phyloP scores from a whole-genome alignment of 2,888 invertebrate genomes.

The Epinotia nisella region DNA sequence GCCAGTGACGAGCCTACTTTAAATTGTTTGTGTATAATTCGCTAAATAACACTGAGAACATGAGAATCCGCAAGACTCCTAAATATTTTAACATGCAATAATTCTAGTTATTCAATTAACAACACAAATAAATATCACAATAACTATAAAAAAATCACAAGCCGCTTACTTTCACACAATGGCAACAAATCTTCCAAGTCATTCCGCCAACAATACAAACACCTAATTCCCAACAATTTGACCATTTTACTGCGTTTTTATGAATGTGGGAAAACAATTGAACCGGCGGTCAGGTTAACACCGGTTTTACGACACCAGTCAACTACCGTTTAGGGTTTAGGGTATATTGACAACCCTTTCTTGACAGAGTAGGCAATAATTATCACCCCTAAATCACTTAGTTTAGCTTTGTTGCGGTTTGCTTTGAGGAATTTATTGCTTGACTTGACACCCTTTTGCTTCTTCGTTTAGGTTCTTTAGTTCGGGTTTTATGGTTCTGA shows the following conservation, averaged over 20 bases:
- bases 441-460: constrained; percentile 30
- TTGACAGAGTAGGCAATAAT: constrained; percentile 46
- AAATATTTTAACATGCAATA: neutral
- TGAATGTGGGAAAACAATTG: constrained; percentile 77
- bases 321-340: constrained; percentile 60
- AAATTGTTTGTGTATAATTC: no score
- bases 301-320: constrained; percentile 54
- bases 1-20: no score
- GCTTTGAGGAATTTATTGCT: constrained; percentile 29
- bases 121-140: constrained; percentile 1
- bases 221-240: constrained; percentile 34
- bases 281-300: constrained; percentile 61
- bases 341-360: constrained; percentile 68
- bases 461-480: constrained; percentile 20
- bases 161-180: neutral
- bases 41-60: no score
- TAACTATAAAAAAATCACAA: neutral
- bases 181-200: constrained; percentile 13
- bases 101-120: neutral
- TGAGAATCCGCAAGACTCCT: no score
- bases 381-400: constrained; percentile 43
- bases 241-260: constrained; percentile 65
- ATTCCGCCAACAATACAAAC: constrained; percentile 37
- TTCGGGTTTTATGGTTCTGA: neutral
- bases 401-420: constrained; percentile 34